Conservation (phyloP, 2,888 invertebrate genomes). For the Scaptomyza reducta region DNA sequence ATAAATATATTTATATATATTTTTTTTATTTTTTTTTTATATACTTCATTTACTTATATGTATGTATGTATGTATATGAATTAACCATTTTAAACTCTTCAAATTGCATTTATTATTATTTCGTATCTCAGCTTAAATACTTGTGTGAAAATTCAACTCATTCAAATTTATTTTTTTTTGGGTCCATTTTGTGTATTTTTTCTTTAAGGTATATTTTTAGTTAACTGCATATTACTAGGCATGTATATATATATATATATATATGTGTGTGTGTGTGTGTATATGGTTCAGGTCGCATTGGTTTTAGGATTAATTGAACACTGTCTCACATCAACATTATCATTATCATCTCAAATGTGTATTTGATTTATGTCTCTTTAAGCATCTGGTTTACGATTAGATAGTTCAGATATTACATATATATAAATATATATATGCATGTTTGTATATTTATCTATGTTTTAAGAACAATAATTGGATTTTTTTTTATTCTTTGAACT, state of each 20-base stretch:
- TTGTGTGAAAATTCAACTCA: constrained; percentile 23
- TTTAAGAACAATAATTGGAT: neutral
- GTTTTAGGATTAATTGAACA: constrained; percentile 59
- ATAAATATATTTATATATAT: neutral
- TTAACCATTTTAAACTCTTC: constrained; percentile 27
- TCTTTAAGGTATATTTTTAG: constrained; percentile 19
- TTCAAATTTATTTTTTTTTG: constrained; percentile 8
- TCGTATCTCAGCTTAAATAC: constrained; percentile 26
- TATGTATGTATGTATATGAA: constrained; percentile 7
- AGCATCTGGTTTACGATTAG: constrained; percentile 30
- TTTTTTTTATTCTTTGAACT: neutral
- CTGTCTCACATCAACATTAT: constrained; percentile 2
- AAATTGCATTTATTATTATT: constrained; percentile 15
- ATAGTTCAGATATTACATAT: constrained; percentile 12
- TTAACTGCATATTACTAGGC: constrained; percentile 42
- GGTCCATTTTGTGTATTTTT: constrained; percentile 30
- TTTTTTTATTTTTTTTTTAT: neutral
- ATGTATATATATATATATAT: constrained; percentile 13
- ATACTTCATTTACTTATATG: constrained; percentile 8
- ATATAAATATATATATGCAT: constrained; percentile 1
- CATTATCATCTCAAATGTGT: too few relatives aligned
- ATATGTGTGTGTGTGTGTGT: constrained; percentile 15
- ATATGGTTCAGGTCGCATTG: constrained; percentile 68
- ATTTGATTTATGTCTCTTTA: constrained; percentile 4
- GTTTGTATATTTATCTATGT: neutral